Evolutionary conservation across 2,797 vertebrate species (phyloP), one percentile per base, ranked within the genome.

Genomic region (Apogon hyalosoma): DNA sequence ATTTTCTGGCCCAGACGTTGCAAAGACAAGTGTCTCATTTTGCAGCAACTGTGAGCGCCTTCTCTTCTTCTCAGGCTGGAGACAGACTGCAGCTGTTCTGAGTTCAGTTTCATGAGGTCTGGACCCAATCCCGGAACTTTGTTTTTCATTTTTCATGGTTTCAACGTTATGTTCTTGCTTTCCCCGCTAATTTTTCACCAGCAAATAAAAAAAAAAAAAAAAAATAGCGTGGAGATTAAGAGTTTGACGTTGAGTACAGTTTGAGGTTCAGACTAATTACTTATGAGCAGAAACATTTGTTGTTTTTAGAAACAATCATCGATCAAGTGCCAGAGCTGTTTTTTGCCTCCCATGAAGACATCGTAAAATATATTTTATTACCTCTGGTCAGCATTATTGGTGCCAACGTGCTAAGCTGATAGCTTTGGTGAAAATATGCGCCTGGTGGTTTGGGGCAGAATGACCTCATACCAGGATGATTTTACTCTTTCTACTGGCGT

Each of bases 71-170:
- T 28, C 24, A 54, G 21, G 47, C 75, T 66, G 58, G 48, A 74
- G 72, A 84, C 84, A 52, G 70, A 57, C 74, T 83, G 79, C 91
- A 92, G 90, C 90, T 92, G 89, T 81, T 87, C 69, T 83, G 79
- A 86, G 78, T 81, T 87, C 65, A 45, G 72, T 92, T 92, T 92
- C 83, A 88, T 80, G 87, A 88, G 75, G 71, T 81, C 75, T 92
- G 90, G 91, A 90, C 65, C 55, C 54, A 54, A 40, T 76, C 85
- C 87, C 81, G 41, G 79, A 90, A 86, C 83, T 80, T 72, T 80
- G 81, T 82, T 90, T 87, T 91, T 79, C 39, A 77, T 88, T 82
- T 79, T 90, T 77, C 67, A 77, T 84, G 77, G 72, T 86, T 88
- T 72, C 38, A 15, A 63, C 41, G 19, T 78, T 62, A 55, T 77